Conservation (phyloP, 2,888 invertebrate species). For the Caenorhabditis sp. region DNA sequence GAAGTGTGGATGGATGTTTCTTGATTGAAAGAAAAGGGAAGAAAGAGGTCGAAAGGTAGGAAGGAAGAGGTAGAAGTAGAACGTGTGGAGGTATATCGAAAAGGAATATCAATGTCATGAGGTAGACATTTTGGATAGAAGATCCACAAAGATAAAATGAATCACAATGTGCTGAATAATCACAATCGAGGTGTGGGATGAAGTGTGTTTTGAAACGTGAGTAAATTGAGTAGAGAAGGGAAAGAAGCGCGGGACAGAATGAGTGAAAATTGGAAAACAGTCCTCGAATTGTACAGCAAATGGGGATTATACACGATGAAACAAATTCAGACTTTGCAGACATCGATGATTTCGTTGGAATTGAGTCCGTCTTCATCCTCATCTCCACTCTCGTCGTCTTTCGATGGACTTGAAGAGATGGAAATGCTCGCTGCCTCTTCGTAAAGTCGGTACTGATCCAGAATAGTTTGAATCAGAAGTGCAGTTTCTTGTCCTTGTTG, state of each 20-base stretch:
- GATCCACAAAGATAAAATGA: slow-evolving; percentile 15
- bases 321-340: slow-evolving; percentile 62
- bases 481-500: slow-evolving; percentile 18
- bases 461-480: not conserved
- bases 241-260: slow-evolving; percentile 47
- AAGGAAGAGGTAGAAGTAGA: slow-evolving; percentile 9
- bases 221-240: slow-evolving; percentile 10
- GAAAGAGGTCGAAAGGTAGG: slow-evolving; percentile 18
- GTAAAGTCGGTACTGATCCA: slow-evolving; percentile 67
- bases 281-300: slow-evolving; percentile 65
- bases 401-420: slow-evolving; percentile 52
- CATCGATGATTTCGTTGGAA: slow-evolving; percentile 69
- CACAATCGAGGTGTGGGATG: slow-evolving; percentile 55
- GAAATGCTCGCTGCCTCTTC: slow-evolving; percentile 50
- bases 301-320: not conserved
- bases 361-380: slow-evolving; percentile 49
- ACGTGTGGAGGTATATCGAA: slow-evolving; percentile 21
- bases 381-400: slow-evolving; percentile 54
- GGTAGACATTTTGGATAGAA: slow-evolving; percentile 28
- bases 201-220: slow-evolving; percentile 42
- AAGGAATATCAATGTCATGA: slow-evolving; percentile 27
- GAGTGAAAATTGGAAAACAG: slow-evolving; percentile 23
- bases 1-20: slow-evolving; percentile 36
- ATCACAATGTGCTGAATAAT: slow-evolving; percentile 64
- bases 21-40: slow-evolving; percentile 16